A percentile compares a stretch with the other conserved stretches of the same genome.
Evolutionary conservation across 1,140 invertebrate genomes (phyloP).

Genomic region (Drosophila oshimai): DNA sequence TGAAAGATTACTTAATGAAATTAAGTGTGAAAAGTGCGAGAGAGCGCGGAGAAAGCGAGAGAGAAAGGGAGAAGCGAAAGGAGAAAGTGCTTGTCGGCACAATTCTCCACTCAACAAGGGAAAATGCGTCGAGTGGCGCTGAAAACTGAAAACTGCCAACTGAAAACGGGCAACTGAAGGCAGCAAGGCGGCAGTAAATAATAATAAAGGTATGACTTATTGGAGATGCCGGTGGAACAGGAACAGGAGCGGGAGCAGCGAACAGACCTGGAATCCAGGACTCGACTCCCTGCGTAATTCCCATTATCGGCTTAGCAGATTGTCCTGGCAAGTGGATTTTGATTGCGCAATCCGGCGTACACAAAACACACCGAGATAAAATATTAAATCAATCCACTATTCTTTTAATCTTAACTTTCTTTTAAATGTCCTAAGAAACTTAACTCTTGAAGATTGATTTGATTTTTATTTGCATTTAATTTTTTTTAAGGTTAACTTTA

Average conservation of each 20-base stretch:
- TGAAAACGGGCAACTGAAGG: not conserved
- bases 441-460: too few species aligned
- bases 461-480: too few species aligned
- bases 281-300: constrained; percentile 29
- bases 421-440: too few species aligned
- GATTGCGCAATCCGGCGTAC: constrained; percentile 34
- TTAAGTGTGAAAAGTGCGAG: constrained; percentile 73
- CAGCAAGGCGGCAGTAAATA: constrained; percentile 48
- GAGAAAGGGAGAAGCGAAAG: not conserved
- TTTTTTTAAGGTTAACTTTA: too few species aligned
- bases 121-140: constrained; percentile 10
- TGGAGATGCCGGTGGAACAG: constrained; percentile 12
- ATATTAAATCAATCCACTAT: not conserved
- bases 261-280: not conserved
- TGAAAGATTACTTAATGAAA: constrained; percentile 80
- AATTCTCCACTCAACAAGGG: constrained; percentile 11
- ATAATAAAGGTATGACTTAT: constrained; percentile 70
- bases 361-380: not conserved
- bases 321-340: constrained; percentile 48
- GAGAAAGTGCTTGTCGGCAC: not conserved
- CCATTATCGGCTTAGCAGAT: constrained; percentile 60
- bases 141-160: not conserved
- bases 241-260: not conserved
- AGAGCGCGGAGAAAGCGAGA: constrained; percentile 1
- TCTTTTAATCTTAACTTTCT: not conserved